A percentile compares a stretch with the other conserved stretches of the same genome.
These are phyloP conservation scores for Orestias chungarensis DNA, from an alignment of 2,797 vertebrate species.

Conservation along the genomic window DNA sequence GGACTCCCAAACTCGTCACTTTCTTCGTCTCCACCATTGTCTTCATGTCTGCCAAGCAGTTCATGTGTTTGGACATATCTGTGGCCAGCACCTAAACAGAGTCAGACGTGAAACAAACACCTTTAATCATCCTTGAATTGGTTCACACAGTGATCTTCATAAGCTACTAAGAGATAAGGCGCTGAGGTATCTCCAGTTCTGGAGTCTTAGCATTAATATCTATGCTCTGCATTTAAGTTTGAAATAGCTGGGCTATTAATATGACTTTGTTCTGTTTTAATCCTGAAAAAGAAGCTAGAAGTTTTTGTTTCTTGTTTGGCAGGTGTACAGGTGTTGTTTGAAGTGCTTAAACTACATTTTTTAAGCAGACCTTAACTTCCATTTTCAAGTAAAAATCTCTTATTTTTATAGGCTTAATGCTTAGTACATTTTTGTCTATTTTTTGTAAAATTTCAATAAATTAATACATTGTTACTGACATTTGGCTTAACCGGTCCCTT, in stretches of 20 bases:
- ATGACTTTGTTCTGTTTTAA: not conserved
- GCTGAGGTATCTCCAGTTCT: not conserved
- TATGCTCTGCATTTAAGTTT: not conserved
- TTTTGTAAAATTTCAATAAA: not conserved
- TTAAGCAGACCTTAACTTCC: not conserved
- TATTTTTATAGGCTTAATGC: not conserved
- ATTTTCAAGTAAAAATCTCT: not conserved
- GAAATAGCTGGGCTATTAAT: not conserved
- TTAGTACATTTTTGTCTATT: no score
- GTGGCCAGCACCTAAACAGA: constrained; percentile 88
- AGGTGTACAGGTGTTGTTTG: no score
- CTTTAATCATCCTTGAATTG: constrained; percentile 4
- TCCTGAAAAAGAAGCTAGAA: not conserved
- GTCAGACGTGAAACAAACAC: constrained; percentile 1
- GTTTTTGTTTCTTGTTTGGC: no score
- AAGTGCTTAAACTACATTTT: no score
- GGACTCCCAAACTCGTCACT: constrained; percentile 91
- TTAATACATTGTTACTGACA: not conserved
- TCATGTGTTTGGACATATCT: constrained; percentile 98
- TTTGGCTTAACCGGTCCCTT: no score
- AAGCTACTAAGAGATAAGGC: not conserved
- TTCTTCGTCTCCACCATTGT: constrained; percentile 98
- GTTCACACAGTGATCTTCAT: not conserved
- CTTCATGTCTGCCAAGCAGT: constrained; percentile 91
- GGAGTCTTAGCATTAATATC: not conserved